Conservation (phyloP, 2,797 vertebrate genomes). For the Acanthurus lineatus region DNA sequence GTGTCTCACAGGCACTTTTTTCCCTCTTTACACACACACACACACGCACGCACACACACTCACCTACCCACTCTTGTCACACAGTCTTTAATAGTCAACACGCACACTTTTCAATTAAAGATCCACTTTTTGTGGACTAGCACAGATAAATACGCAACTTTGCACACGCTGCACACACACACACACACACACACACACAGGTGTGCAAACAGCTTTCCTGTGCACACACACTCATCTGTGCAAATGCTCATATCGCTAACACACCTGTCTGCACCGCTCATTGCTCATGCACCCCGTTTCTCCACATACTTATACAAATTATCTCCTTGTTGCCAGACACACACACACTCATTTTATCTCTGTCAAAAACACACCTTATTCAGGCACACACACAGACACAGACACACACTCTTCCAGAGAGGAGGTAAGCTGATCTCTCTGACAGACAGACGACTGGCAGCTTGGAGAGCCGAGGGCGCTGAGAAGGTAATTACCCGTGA, state of each 20-base stretch:
- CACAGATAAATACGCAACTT: background rate
- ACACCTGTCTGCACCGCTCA: constrained; percentile 63
- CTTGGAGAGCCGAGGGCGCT: constrained; percentile 66
- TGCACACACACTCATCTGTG: constrained; percentile 20
- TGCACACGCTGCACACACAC: background rate
- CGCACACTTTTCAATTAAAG: constrained; percentile 26
- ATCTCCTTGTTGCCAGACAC: constrained; percentile 58
- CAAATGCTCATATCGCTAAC: constrained; percentile 28
- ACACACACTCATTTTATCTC: constrained; percentile 40
- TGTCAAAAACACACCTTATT: constrained; percentile 25
- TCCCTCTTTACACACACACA: constrained; percentile 10
- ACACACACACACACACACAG: constrained; percentile 3
- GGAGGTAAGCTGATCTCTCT: constrained; percentile 88
- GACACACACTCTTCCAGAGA: constrained; percentile 44
- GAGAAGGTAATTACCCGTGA: constrained; percentile 87
- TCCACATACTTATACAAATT: constrained; percentile 56
- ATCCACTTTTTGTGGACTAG: background rate
- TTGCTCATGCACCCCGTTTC: constrained; percentile 15
- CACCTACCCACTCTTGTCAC: constrained; percentile 18
- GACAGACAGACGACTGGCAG: constrained; percentile 82
- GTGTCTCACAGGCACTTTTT: constrained; percentile 20
- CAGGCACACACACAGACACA: constrained; percentile 29
- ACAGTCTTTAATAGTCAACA: constrained; percentile 7
- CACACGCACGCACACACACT: constrained; percentile 12
- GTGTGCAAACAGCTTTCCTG: constrained; percentile 6